Conservation (phyloP, 2,888 invertebrate genomes). For the Podotricha telesiphe region DNA sequence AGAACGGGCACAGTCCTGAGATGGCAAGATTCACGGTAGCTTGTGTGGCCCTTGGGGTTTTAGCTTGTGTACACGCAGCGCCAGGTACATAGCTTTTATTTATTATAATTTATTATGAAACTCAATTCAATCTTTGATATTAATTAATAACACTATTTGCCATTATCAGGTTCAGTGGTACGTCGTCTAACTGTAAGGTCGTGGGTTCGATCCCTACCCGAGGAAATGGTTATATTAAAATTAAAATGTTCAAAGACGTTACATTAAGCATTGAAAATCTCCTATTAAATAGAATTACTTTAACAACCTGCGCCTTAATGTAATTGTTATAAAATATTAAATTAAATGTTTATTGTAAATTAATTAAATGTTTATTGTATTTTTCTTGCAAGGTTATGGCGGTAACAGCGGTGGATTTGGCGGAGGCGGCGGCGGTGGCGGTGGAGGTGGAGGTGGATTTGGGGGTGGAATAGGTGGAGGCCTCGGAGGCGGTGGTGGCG, state of each 20-base stretch:
- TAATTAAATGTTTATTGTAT: no score
- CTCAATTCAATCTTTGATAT: neutral
- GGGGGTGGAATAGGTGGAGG: constrained; percentile 16
- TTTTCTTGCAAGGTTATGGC: constrained; percentile 9
- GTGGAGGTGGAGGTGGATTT: constrained; percentile 30
- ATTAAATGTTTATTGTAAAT: no score
- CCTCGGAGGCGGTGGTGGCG: neutral
- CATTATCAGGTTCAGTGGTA: no score
- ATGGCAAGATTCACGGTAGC: constrained; percentile 69
- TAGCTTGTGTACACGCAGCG: constrained; percentile 61
- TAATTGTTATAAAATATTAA: no score
- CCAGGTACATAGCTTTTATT: constrained; percentile 58
- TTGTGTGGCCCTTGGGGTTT: constrained; percentile 64
- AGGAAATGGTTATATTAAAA: no score
- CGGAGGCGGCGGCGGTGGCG: constrained; percentile 26
- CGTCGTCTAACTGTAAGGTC: no score
- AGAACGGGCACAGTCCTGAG: constrained; percentile 51
- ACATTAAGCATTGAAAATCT: no score
- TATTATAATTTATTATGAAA: neutral
- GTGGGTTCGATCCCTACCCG: no score
- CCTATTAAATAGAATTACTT: no score
- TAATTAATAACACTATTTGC: no score
- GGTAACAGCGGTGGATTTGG: constrained; percentile 21
- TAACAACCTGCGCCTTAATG: no score
- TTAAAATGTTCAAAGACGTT: no score